These are phyloP conservation scores for Acleris cristana DNA, from an alignment of 2,888 invertebrate species.

Conservation along the genomic window DNA sequence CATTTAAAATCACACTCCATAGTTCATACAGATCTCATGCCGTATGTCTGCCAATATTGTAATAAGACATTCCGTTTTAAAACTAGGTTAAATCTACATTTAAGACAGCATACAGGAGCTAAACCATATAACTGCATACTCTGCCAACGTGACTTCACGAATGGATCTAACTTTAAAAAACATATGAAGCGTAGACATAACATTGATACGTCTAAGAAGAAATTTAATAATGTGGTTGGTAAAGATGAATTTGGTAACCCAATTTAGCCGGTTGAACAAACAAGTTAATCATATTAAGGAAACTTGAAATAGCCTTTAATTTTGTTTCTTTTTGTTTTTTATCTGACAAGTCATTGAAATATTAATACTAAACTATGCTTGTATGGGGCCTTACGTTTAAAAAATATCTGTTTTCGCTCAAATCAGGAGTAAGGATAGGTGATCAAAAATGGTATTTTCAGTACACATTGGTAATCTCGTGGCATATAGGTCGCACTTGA, in stretches of 20 bases:
- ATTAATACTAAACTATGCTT: no score
- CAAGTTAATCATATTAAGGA: not conserved
- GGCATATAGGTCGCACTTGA: no score
- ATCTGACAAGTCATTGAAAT: no score
- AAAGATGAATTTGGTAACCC: conserved; percentile 44
- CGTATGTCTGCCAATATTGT: conserved; percentile 71
- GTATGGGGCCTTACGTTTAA: no score
- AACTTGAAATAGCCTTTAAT: no score
- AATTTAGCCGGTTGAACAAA: conserved; percentile 26
- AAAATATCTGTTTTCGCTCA: no score
- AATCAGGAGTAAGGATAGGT: no score
- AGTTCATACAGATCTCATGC: conserved; percentile 75
- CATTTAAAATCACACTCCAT: conserved; percentile 79
- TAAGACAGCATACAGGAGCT: conserved; percentile 77
- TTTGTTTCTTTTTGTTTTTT: no score
- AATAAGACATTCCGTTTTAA: conserved; percentile 76
- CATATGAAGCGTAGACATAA: conserved; percentile 77
- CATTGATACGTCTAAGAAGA: conserved; percentile 69
- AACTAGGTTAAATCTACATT: conserved; percentile 71
- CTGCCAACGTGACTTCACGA: conserved; percentile 74
- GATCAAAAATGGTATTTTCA: no score
- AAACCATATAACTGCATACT: conserved; percentile 73
- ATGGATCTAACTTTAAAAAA: conserved; percentile 78
- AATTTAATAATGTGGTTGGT: conserved; percentile 52
- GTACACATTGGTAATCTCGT: no score